These are phyloP conservation scores for Mustela lutreola DNA, from an alignment of 2,113 vertebrate species.

Conservation along the genomic window DNA sequence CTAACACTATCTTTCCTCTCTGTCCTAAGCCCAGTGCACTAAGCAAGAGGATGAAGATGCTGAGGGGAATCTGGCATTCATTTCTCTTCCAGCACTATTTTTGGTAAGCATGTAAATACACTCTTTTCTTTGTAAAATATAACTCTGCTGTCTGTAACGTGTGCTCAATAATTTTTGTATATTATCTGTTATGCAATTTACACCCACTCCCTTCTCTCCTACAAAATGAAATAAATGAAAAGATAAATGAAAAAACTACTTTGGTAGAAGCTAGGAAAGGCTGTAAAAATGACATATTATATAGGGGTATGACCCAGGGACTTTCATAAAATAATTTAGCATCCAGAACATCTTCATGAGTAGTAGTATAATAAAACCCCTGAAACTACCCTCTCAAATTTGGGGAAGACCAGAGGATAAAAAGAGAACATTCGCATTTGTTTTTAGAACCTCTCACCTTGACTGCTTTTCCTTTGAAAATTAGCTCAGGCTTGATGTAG, in stretches of 20 bases:
- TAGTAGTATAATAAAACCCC: slow-evolving; percentile 74
- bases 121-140: background rate
- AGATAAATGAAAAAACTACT: slow-evolving; percentile 42
- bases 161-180: background rate
- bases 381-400: slow-evolving; percentile 71
- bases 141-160: background rate
- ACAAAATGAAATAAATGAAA: slow-evolving; percentile 50
- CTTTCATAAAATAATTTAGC: slow-evolving; percentile 80
- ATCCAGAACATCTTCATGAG: slow-evolving; percentile 75
- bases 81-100: background rate
- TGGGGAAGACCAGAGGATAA: slow-evolving; percentile 71
- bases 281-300: slow-evolving; percentile 79
- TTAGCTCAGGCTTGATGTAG: slow-evolving; percentile 52
- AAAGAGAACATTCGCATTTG: slow-evolving; percentile 74
- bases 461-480: slow-evolving; percentile 71
- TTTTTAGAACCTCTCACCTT: slow-evolving; percentile 77
- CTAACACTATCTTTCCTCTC: background rate
- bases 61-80: background rate
- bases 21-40: background rate
- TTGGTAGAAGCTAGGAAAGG: background rate
- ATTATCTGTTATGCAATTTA: background rate
- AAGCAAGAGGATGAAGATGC: background rate
- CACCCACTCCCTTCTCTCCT: background rate
- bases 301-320: slow-evolving; percentile 62
- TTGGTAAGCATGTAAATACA: background rate